phyloP scores from a whole-genome alignment of 2,888 invertebrate species.

The Dynastes hyllus region DNA sequence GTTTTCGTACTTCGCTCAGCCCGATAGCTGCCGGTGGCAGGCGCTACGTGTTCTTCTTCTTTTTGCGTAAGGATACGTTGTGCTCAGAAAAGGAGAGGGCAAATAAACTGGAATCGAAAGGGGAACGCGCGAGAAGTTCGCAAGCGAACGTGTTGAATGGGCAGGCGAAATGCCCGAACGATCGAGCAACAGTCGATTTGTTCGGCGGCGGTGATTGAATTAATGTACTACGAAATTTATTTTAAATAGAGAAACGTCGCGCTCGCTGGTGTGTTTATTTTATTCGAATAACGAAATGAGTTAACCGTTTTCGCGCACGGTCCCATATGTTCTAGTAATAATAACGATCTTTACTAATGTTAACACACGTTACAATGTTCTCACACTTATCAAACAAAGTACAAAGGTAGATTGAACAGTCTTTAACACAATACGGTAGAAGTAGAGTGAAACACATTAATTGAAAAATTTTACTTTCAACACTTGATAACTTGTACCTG shows the following conservation, averaged over 20 bases:
- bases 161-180: constrained; percentile 29
- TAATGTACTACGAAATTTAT: constrained; percentile 43
- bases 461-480: too few relatives aligned
- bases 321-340: too few relatives aligned
- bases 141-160: constrained; percentile 42
- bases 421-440: too few relatives aligned
- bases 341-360: too few relatives aligned
- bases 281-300: constrained; percentile 6
- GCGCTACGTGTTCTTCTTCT: constrained; percentile 4
- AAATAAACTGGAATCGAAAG: constrained; percentile 37
- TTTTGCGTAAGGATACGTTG: constrained; percentile 3
- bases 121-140: constrained; percentile 11
- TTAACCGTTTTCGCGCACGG: constrained; percentile 13
- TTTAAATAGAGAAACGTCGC: constrained; percentile 36
- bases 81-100: constrained; percentile 2
- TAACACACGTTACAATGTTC: too few relatives aligned
- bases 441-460: too few relatives aligned
- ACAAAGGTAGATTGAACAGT: too few relatives aligned
- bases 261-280: constrained; percentile 26
- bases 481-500: too few relatives aligned
- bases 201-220: constrained; percentile 40
- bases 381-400: too few relatives aligned
- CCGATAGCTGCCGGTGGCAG: constrained; percentile 11
- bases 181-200: constrained; percentile 41
- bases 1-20: constrained; percentile 25